Percentiles rank a stretch among this genome's conserved stretches.
These are phyloP conservation scores for Dromaius novaehollandiae DNA, from an alignment of 2,113 vertebrate genomes.

Conservation along the genomic window DNA sequence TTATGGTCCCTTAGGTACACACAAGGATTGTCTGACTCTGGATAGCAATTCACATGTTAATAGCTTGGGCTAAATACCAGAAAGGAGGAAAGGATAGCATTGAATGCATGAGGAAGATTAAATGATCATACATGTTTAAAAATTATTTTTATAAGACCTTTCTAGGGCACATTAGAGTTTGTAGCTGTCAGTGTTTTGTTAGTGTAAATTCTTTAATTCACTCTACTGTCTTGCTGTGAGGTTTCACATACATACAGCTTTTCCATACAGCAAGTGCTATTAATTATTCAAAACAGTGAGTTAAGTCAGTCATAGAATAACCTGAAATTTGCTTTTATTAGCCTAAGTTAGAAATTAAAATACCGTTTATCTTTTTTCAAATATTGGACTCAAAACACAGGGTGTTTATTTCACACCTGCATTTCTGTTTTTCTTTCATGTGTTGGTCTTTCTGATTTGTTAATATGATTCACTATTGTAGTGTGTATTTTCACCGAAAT, in stretches of 20 bases:
- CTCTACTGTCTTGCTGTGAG: background rate
- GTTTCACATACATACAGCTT: background rate
- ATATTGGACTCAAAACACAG: background rate
- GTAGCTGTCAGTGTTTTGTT: background rate
- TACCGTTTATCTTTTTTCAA: background rate
- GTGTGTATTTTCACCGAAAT: background rate
- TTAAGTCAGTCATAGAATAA: background rate
- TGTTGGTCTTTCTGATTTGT: background rate
- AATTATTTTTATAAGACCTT: background rate
- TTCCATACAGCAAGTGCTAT: background rate
- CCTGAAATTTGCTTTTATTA: background rate
- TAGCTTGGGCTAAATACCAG: background rate
- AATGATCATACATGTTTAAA: background rate
- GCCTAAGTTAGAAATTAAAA: background rate
- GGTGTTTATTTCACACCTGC: slow-evolving; percentile 11
- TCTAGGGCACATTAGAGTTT: background rate
- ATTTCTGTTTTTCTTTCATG: background rate
- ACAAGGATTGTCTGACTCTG: background rate
- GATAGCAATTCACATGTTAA: background rate
- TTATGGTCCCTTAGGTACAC: background rate
- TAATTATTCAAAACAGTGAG: background rate
- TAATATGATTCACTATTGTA: background rate
- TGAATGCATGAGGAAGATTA: background rate
- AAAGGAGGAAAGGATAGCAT: background rate
- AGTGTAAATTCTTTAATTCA: background rate